A percentile compares a stretch with the other conserved stretches of the same genome.
These are phyloP conservation scores for Plebejus argus DNA, from an alignment of 2,888 invertebrate species.

Conservation along the genomic window DNA sequence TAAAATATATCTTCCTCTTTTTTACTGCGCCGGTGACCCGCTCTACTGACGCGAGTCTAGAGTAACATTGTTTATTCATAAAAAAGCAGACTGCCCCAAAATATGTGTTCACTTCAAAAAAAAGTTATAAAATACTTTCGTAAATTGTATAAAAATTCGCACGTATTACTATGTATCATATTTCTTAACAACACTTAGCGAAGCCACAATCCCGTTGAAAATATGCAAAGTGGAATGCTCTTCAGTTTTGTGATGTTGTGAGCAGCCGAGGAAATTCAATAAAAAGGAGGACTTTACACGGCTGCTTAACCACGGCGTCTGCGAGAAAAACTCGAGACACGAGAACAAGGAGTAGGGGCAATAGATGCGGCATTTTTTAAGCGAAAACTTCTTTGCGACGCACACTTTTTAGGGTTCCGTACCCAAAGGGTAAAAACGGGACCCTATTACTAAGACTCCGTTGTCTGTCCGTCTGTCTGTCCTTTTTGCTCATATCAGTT, in stretches of 20 bases:
- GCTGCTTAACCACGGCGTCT: slow-evolving; percentile 58
- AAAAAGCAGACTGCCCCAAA: too few relatives aligned
- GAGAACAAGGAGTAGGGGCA: slow-evolving; percentile 40
- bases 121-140: not conserved
- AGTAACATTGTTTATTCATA: too few relatives aligned
- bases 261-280: slow-evolving; percentile 31
- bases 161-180: not conserved
- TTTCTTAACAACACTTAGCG: not conserved
- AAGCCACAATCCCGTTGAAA: not conserved
- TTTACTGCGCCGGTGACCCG: too few relatives aligned
- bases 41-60: too few relatives aligned
- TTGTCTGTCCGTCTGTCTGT: too few relatives aligned
- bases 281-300: slow-evolving; percentile 53
- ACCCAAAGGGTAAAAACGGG: too few relatives aligned
- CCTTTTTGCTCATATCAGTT: not conserved
- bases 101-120: too few relatives aligned
- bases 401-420: too few relatives aligned
- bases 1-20: too few relatives aligned
- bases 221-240: slow-evolving; percentile 10
- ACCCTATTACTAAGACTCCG: too few relatives aligned
- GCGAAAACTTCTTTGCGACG: too few relatives aligned
- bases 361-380: slow-evolving; percentile 32
- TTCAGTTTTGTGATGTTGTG: slow-evolving; percentile 38
- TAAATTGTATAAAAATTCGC: not conserved
- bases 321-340: slow-evolving; percentile 53